These are phyloP conservation scores for Oscheius sp. DNA, from an alignment of 2,888 invertebrate genomes.

Conservation along the genomic window DNA sequence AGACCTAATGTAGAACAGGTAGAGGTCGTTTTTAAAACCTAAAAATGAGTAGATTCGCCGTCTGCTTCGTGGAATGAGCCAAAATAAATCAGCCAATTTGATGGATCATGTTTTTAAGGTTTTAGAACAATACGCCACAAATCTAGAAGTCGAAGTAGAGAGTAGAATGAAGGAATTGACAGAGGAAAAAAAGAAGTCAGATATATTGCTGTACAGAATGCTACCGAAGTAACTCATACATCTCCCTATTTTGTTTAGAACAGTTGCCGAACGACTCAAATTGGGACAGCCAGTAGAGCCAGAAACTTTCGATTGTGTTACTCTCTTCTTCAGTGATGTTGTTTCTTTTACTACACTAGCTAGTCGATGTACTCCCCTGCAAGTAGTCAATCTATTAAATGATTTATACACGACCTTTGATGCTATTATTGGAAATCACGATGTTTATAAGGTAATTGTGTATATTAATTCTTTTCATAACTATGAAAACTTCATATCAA, in stretches of 20 bases:
- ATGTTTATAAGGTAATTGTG: slow-evolving; percentile 62
- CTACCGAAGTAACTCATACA: slow-evolving; percentile 50
- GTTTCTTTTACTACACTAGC: slow-evolving; percentile 63
- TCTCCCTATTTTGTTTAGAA: slow-evolving; percentile 41
- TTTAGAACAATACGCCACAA: slow-evolving; percentile 59
- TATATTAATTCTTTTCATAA: too few species aligned
- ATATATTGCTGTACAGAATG: slow-evolving; percentile 64
- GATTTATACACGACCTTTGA: slow-evolving; percentile 67
- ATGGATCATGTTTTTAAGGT: slow-evolving; percentile 66
- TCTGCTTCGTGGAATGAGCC: slow-evolving; percentile 8
- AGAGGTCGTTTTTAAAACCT: slow-evolving; percentile 25
- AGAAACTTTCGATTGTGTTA: slow-evolving; percentile 61
- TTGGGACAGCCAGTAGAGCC: slow-evolving; percentile 61
- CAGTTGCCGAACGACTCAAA: slow-evolving; percentile 62
- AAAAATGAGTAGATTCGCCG: slow-evolving; percentile 36
- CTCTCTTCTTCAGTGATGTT: slow-evolving; percentile 64
- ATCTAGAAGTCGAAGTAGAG: slow-evolving; percentile 54
- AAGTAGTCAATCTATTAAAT: slow-evolving; percentile 66
- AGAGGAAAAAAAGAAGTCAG: slow-evolving; percentile 65
- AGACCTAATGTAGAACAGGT: slow-evolving; percentile 53
- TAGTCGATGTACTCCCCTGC: slow-evolving; percentile 58
- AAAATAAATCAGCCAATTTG: slow-evolving; percentile 43
- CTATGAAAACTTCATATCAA: background rate
- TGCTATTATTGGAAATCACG: slow-evolving; percentile 61
- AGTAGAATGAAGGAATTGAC: slow-evolving; percentile 59